Conservation (phyloP, 2,888 invertebrate genomes). For the Acleris cristana region DNA sequence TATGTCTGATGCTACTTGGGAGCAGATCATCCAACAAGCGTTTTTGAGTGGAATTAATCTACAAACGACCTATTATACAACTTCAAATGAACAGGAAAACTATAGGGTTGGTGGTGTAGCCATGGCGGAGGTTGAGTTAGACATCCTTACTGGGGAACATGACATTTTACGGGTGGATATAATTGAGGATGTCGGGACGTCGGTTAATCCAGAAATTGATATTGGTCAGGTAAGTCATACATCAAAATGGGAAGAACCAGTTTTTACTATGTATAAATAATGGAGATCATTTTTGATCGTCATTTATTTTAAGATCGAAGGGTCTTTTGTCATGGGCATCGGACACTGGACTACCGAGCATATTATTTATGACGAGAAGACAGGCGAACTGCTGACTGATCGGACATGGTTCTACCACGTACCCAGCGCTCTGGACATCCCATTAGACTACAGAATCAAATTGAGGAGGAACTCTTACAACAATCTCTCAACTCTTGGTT, state of each 20-base stretch:
- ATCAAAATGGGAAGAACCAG: neutral
- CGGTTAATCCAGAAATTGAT: constrained; percentile 83
- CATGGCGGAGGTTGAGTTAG: constrained; percentile 85
- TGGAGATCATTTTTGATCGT: too few relatives aligned
- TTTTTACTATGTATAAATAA: too few relatives aligned
- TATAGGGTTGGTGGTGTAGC: constrained; percentile 81
- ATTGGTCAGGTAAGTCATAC: constrained; percentile 72
- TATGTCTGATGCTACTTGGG: constrained; percentile 59
- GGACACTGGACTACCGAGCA: constrained; percentile 88
- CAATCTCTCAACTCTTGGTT: constrained; percentile 58
- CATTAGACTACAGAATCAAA: constrained; percentile 84
- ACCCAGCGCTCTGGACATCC: constrained; percentile 86
- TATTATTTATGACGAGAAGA: constrained; percentile 79
- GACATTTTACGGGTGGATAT: constrained; percentile 80
- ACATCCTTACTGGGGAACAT: constrained; percentile 85
- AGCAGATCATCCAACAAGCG: constrained; percentile 47
- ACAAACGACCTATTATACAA: constrained; percentile 50
- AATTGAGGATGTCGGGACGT: constrained; percentile 82
- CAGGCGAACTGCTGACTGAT: constrained; percentile 85
- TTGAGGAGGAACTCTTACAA: constrained; percentile 84
- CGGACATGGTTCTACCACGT: constrained; percentile 88
- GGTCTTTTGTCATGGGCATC: constrained; percentile 86
- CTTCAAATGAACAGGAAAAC: constrained; percentile 45
- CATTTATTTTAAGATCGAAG: constrained; percentile 80
- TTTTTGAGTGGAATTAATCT: constrained; percentile 48